These are phyloP conservation scores for Noctua comes DNA, from an alignment of 2,888 invertebrate species.

Conservation along the genomic window DNA sequence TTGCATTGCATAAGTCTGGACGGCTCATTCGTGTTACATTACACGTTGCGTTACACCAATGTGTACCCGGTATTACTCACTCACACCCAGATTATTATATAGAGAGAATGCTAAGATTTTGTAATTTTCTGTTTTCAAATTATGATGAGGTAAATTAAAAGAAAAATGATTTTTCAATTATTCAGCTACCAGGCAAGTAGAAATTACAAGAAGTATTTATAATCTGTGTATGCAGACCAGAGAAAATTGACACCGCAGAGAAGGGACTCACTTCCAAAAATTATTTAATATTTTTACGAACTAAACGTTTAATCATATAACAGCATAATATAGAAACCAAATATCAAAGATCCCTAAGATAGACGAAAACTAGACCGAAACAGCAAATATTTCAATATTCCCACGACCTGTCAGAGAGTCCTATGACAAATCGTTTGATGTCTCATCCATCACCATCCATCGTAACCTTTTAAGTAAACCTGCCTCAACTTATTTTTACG, in stretches of 20 bases:
- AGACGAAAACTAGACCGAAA: conserved; percentile 9
- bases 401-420: conserved; percentile 35
- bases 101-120: neutral
- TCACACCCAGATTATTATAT: neutral
- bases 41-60: no score
- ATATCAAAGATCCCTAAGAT: conserved; percentile 1
- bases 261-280: neutral
- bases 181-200: neutral
- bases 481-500: conserved; percentile 36
- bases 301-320: neutral
- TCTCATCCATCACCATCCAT: conserved; percentile 56
- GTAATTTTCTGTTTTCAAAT: neutral
- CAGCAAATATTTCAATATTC: conserved; percentile 39
- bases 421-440: conserved; percentile 57
- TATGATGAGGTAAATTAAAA: no score
- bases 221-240: neutral
- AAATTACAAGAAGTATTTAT: neutral
- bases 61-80: no score
- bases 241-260: neutral
- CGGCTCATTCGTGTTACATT: no score
- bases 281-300: neutral
- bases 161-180: neutral
- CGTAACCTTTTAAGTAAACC: conserved; percentile 53
- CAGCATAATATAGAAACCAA: neutral
- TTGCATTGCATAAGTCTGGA: no score